A percentile compares a stretch with the other conserved stretches of the same genome.
These are phyloP conservation scores for Diuraphis noxia DNA, from an alignment of 1,140 invertebrate species.

Conservation along the genomic window DNA sequence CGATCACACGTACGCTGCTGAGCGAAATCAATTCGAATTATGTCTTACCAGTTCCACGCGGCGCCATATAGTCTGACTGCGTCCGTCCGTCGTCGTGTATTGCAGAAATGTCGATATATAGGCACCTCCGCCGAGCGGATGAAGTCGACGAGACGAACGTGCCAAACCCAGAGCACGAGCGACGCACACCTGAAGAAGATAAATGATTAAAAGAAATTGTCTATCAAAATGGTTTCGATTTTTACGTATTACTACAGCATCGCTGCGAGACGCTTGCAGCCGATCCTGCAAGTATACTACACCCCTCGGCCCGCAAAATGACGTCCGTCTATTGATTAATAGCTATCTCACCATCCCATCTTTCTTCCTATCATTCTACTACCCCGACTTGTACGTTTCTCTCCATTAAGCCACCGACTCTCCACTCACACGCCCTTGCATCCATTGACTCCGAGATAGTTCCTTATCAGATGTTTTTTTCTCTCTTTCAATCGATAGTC, in stretches of 20 bases:
- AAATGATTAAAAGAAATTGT: constrained; percentile 52
- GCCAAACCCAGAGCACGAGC: neutral
- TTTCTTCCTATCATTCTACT: too few relatives aligned
- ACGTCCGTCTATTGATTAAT: constrained; percentile 10
- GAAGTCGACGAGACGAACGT: neutral
- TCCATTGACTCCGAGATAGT: neutral
- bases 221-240: constrained; percentile 42
- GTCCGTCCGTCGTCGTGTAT: neutral
- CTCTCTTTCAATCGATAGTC: neutral
- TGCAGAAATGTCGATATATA: neutral
- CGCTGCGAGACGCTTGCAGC: neutral
- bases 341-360: neutral
- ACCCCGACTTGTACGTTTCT: neutral
- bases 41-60: neutral
- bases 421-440: neutral
- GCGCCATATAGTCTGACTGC: neutral
- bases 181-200: constrained; percentile 45
- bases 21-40: constrained; percentile 41
- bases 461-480: neutral
- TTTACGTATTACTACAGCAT: neutral
- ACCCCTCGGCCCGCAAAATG: too few relatives aligned
- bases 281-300: neutral
- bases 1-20: neutral
- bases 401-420: neutral
- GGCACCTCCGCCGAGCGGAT: neutral